These are phyloP conservation scores for Muscicapa comitata DNA, from an alignment of 2,797 vertebrate species.

Conservation along the genomic window DNA sequence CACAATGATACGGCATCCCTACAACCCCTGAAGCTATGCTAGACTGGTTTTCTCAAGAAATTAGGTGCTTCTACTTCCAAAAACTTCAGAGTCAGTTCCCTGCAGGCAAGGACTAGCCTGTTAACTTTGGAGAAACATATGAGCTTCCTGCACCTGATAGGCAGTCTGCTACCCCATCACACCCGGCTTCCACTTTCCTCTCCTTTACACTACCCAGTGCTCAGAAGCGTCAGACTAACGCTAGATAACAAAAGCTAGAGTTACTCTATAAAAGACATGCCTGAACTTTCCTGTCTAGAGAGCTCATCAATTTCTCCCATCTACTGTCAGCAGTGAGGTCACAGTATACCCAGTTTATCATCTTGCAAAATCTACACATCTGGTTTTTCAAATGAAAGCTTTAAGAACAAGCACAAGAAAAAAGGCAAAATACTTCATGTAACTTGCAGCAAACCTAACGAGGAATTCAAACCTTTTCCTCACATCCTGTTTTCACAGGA, in stretches of 20 bases:
- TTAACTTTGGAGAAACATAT: neutral
- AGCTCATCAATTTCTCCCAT: neutral
- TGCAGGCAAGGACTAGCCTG: neutral
- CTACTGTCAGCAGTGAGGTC: neutral
- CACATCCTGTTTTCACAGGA: neutral
- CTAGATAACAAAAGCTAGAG: neutral
- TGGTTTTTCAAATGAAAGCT: neutral
- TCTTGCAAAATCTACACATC: neutral
- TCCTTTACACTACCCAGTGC: neutral
- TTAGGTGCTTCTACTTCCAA: neutral
- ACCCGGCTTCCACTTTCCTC: neutral
- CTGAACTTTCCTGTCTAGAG: neutral
- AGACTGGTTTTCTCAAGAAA: neutral
- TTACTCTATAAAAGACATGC: neutral
- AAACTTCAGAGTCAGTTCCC: neutral
- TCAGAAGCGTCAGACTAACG: neutral
- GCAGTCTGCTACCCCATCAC: neutral
- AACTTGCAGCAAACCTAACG: neutral
- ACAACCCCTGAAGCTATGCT: neutral
- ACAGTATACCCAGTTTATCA: neutral
- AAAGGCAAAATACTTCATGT: neutral
- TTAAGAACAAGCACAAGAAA: fast-evolving
- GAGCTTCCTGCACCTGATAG: neutral
- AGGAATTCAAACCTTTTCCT: neutral
- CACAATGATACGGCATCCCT: neutral